Percentiles rank a stretch among this genome's conserved stretches.
Conservation (phyloP, 2,797 vertebrate species). For the Malacoctenus gilli region DNA sequence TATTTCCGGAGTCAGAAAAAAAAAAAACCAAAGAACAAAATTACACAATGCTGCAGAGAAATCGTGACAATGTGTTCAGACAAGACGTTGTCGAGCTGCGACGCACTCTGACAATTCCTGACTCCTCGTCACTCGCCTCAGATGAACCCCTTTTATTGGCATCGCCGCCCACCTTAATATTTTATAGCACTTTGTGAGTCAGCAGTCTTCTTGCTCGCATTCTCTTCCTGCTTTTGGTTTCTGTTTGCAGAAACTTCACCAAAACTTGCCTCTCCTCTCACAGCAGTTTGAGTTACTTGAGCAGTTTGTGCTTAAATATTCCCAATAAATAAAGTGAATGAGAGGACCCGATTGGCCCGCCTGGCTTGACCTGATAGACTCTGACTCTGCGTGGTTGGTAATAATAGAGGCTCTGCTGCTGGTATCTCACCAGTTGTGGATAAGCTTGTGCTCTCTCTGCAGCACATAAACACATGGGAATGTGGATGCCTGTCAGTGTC, state of each 20-base stretch:
- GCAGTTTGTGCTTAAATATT: not conserved
- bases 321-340: not conserved
- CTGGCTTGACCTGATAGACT: conserved; percentile 1
- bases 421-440: conserved; percentile 21
- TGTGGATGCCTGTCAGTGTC: conserved; percentile 45
- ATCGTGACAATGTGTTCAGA: conserved; percentile 26
- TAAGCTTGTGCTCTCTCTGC: conserved; percentile 25
- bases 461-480: conserved; percentile 36
- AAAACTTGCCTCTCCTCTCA: too few relatives aligned
- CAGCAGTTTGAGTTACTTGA: not conserved
- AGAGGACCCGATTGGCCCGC: not conserved
- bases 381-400: not conserved
- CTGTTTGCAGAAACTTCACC: conserved; percentile 14
- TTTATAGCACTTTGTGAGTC: conserved; percentile 47
- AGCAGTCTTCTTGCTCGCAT: conserved; percentile 23
- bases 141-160: conserved; percentile 41
- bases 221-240: conserved; percentile 1
- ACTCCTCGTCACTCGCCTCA: conserved; percentile 19
- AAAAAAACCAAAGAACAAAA: conserved; percentile 35
- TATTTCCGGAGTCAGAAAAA: not conserved
- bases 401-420: too few relatives aligned
- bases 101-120: not conserved
- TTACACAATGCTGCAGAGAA: conserved; percentile 24
- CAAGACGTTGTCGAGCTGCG: conserved; percentile 2
- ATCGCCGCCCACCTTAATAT: conserved; percentile 39